These are phyloP conservation scores for Eupithecia insigniata DNA, from an alignment of 2,888 invertebrate species.

Conservation along the genomic window DNA sequence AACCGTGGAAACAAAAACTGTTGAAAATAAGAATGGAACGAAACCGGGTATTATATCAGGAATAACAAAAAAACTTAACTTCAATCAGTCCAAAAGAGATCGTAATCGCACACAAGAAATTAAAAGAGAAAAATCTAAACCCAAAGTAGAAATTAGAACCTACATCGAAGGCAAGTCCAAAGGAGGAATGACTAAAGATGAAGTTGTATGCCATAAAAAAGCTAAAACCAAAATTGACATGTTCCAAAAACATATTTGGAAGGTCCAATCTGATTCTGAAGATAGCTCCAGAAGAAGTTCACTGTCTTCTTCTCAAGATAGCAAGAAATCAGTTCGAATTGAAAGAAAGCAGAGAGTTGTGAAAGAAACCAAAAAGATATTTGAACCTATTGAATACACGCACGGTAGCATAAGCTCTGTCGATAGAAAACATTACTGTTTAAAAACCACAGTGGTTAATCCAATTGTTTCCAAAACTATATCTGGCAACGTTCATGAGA, in stretches of 20 bases:
- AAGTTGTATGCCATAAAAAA: conserved; percentile 73
- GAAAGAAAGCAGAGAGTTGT: conserved; percentile 55
- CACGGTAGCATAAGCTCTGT: conserved; percentile 59
- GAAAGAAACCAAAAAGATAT: conserved; percentile 69
- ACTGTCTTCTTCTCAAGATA: conserved; percentile 65
- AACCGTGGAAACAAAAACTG: conserved; percentile 41
- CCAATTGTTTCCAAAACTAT: conserved; percentile 62
- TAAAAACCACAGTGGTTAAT: conserved; percentile 52
- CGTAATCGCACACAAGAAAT: conserved; percentile 55
- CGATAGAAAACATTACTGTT: conserved; percentile 58
- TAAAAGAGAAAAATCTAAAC: conserved; percentile 54
- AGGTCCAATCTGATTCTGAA: conserved; percentile 73
- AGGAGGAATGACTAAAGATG: conserved; percentile 69
- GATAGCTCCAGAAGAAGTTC: conserved; percentile 71
- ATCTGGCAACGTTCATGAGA: conserved; percentile 75
- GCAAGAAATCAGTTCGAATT: conserved; percentile 50
- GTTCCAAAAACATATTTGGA: conserved; percentile 78
- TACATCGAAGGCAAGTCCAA: conserved; percentile 70
- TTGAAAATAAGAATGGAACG: conserved; percentile 49
- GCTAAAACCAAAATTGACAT: conserved; percentile 79
- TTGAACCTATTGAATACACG: conserved; percentile 63
- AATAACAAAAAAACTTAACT: conserved; percentile 69
- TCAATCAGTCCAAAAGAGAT: conserved; percentile 71
- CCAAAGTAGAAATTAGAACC: conserved; percentile 75
- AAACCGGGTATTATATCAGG: conserved; percentile 71